Base-by-base conservation (phyloP, 2,888 invertebrate species). In the Morpho deidamia region DNA sequence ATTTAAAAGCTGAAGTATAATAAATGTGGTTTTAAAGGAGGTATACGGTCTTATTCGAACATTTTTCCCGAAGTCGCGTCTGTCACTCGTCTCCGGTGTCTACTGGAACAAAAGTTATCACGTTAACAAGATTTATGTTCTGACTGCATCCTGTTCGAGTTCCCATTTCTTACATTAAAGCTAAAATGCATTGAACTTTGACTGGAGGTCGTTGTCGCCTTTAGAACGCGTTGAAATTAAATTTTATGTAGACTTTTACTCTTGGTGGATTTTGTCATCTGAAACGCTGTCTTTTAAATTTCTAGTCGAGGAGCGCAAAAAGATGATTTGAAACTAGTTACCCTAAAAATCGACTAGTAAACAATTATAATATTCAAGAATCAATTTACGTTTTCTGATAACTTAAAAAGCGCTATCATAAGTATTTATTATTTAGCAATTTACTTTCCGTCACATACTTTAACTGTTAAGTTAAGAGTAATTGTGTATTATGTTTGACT, bases 31-130 rank as follows among this genome's bases (percentile, higher is more conserved):
- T 64, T 62, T 56, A 63, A 61, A 57, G 49, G 45, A 55, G 51
- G 49, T 47, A 55, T 56, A 50, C 54, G 53, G 42, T 48, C 56
- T 50, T 56, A 59, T 51, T 58, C 51, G 58, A 60, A 70, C 75
- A 76, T 76, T 76, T 80, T 76, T 77, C 72, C 76, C 69, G 65
- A 74, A 67, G 65, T 56, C 62, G 61, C 63, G 70, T 70, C 75
- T 74, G 72, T 78, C 73, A 61, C 66, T 54, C 67, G 70, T 73
- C 72, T 69, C 72, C 71, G 72, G 69, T 62, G 63, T 62, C 71
- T 53, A 64, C 62, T 61, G 64, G 70, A 65, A 71, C 74, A 70
- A 74, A 76, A 76, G 71, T 74, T 74, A 74, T 71, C 71, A 68
- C 67, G 66, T 67, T 71, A 66, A 66, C 61, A 60, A 67, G 69